phyloP scores from a whole-genome alignment of 2,888 invertebrate species.

The Aphidius colemani region DNA sequence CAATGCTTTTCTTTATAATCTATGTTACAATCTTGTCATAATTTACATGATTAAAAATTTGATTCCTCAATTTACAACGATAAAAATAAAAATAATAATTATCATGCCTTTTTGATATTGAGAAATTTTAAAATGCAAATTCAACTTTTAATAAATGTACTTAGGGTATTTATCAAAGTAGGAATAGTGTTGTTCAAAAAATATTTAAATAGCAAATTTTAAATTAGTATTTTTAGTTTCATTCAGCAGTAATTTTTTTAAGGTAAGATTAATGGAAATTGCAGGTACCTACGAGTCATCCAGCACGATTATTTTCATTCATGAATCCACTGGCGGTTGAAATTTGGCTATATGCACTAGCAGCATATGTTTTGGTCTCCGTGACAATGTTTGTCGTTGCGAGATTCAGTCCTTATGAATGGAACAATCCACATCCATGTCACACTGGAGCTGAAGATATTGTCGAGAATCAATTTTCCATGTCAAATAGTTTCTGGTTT shows the following conservation, averaged over 20 bases:
- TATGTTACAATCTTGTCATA: no score
- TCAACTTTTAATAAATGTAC: no score
- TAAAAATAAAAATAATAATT: no score
- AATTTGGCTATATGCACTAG: constrained; percentile 84
- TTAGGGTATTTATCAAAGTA: background rate
- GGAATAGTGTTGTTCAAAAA: background rate
- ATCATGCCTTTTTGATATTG: no score
- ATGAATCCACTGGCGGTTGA: constrained; percentile 85
- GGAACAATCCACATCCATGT: constrained; percentile 67
- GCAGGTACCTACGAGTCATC: constrained; percentile 73
- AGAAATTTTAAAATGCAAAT: no score
- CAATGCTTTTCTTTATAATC: no score
- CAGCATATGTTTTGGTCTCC: constrained; percentile 80
- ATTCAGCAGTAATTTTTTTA: background rate
- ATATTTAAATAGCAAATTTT: background rate
- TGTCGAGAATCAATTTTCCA: constrained; percentile 79
- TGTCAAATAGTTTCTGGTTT: constrained; percentile 87
- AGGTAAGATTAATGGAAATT: constrained; percentile 28
- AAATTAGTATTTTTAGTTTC: background rate
- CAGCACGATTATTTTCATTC: constrained; percentile 79
- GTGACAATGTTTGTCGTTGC: constrained; percentile 80
- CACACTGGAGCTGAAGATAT: constrained; percentile 63
- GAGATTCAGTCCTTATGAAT: constrained; percentile 78
- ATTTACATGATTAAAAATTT: no score
- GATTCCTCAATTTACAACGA: no score